Percentiles rank a stretch among this genome's conserved stretches.
phyloP scores from a whole-genome alignment of 2,888 invertebrate species.

The Mylabris sibirica region DNA sequence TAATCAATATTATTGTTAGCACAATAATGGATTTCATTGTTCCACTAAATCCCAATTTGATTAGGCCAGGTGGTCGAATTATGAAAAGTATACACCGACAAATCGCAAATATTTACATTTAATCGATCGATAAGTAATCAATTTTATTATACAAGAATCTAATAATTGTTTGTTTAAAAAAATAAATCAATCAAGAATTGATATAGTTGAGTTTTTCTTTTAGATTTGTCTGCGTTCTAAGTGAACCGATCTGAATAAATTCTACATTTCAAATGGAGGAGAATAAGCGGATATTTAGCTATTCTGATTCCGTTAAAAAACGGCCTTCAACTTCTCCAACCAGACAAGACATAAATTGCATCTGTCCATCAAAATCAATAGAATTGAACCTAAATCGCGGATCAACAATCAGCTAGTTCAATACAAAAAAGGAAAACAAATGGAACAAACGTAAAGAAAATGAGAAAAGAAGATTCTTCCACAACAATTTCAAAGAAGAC shows the following conservation, averaged over 20 bases:
- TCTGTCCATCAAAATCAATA: constrained; percentile 9
- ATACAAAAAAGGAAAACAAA: background rate
- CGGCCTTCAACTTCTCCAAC: constrained; percentile 6
- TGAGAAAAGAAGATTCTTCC: background rate
- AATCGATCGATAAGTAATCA: background rate
- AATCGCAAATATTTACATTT: background rate
- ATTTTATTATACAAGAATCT: background rate
- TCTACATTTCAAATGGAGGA: constrained; percentile 1
- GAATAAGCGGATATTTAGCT: constrained; percentile 7
- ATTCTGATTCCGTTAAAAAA: background rate
- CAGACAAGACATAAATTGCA: constrained; percentile 6
- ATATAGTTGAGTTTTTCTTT: background rate
- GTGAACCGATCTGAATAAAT: background rate
- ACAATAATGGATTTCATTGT: background rate
- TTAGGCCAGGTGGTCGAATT: background rate
- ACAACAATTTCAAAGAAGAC: background rate
- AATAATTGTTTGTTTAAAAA: too few relatives aligned
- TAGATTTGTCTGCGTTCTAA: background rate
- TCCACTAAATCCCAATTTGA: background rate
- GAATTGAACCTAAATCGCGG: background rate
- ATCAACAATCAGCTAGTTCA: background rate
- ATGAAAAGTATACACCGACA: background rate
- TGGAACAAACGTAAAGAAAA: background rate
- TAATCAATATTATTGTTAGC: background rate
- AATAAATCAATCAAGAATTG: too few relatives aligned